Conservation (phyloP, 1,140 invertebrate species). For the Augochlora pura region DNA sequence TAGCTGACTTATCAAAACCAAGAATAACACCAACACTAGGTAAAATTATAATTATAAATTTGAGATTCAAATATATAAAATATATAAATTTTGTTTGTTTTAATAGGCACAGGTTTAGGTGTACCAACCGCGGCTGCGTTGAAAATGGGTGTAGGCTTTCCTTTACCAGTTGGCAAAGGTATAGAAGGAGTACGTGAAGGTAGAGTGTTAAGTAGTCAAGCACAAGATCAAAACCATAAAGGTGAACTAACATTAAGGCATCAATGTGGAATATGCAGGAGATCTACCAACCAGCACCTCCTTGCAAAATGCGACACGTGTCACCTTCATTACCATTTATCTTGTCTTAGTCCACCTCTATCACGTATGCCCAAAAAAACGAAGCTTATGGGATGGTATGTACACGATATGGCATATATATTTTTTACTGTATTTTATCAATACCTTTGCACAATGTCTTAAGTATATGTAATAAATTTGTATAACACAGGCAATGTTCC, state of each 20-base stretch:
- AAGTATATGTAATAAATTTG: neutral
- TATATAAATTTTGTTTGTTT: slow-evolving; percentile 18
- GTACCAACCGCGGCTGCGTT: slow-evolving; percentile 89
- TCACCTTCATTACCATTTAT: slow-evolving; percentile 94
- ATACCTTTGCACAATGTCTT: neutral
- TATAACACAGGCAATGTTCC: slow-evolving; percentile 87
- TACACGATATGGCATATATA: slow-evolving; percentile 18
- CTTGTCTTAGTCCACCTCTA: slow-evolving; percentile 95
- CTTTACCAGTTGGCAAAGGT: slow-evolving; percentile 82
- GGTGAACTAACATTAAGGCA: slow-evolving; percentile 77
- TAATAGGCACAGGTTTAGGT: slow-evolving; percentile 71
- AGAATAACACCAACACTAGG: slow-evolving; percentile 70
- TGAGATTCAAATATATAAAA: neutral
- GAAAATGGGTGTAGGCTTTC: slow-evolving; percentile 91
- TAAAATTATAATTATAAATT: slow-evolving; percentile 40
- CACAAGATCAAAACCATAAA: slow-evolving; percentile 83
- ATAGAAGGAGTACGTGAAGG: slow-evolving; percentile 79
- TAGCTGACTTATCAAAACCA: slow-evolving; percentile 71
- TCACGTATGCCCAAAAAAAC: slow-evolving; percentile 96
- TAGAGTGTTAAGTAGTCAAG: slow-evolving; percentile 82
- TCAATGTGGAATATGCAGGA: slow-evolving; percentile 92
- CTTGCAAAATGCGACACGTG: slow-evolving; percentile 97
- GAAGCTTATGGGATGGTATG: slow-evolving; percentile 94
- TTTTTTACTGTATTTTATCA: neutral
- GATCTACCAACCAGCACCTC: slow-evolving; percentile 91